These are phyloP conservation scores for Mechanitis mazaeus DNA, from an alignment of 2,888 invertebrate genomes.

Conservation along the genomic window DNA sequence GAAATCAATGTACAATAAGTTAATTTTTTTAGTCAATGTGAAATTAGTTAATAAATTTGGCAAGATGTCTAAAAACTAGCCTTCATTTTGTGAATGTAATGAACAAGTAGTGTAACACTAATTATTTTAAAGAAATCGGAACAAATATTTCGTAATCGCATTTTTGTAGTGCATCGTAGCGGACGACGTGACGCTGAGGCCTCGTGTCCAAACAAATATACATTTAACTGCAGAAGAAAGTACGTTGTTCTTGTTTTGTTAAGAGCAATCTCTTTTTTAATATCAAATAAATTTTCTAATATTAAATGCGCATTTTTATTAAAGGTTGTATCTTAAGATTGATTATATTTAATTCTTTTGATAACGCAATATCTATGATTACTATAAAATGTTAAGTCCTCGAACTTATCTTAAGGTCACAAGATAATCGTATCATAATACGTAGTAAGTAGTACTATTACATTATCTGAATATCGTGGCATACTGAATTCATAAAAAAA, in stretches of 20 bases:
- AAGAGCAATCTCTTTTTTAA: neutral
- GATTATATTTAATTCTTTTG: neutral
- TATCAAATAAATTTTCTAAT: neutral
- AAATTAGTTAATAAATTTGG: too few species aligned
- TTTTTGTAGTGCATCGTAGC: conserved; percentile 9
- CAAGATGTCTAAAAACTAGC: too few species aligned
- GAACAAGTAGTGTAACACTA: neutral
- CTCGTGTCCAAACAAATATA: conserved; percentile 11
- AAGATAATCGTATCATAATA: conserved; percentile 14
- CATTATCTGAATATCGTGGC: too few species aligned
- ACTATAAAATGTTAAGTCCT: neutral
- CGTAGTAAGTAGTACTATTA: neutral
- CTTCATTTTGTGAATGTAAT: neutral
- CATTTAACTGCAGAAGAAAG: conserved; percentile 13
- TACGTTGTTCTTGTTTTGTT: conserved; percentile 11
- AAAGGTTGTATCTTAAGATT: neutral
- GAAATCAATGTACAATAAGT: neutral
- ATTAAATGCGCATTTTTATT: neutral
- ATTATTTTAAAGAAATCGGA: conserved; percentile 7
- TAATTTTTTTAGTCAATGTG: neutral
- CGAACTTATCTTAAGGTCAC: conserved; percentile 18
- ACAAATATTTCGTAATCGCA: conserved; percentile 4
- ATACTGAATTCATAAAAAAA: too few species aligned
- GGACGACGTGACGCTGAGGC: neutral
- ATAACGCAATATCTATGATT: neutral